phyloP scores from a whole-genome alignment of 2,888 invertebrate species.

The Bibio marci region DNA sequence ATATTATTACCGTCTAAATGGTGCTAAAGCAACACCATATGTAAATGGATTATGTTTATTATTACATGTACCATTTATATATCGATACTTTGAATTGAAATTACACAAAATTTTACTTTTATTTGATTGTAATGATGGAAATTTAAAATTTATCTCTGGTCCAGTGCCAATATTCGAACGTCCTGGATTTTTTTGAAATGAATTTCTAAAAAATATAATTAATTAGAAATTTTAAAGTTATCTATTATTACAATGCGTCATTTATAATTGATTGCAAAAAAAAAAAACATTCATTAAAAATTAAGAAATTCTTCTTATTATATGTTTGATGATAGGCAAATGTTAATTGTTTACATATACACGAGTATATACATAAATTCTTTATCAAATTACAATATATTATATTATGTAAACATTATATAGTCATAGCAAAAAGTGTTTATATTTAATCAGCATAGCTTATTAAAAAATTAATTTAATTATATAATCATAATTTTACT shows the following conservation, averaged over 20 bases:
- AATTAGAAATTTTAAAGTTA: slow-evolving; percentile 5
- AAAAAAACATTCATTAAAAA: slow-evolving; percentile 10
- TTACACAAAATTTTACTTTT: too few relatives aligned
- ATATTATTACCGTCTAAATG: slow-evolving; percentile 39
- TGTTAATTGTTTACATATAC: too few relatives aligned
- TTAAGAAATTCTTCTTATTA: too few relatives aligned
- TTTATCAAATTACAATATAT: too few relatives aligned
- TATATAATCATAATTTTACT: too few relatives aligned
- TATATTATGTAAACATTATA: too few relatives aligned
- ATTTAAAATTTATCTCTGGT: slow-evolving; percentile 19
- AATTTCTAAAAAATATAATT: not conserved
- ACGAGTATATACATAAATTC: too few relatives aligned
- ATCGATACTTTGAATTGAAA: slow-evolving; percentile 38
- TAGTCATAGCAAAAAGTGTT: too few relatives aligned
- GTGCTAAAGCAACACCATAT: slow-evolving; percentile 56
- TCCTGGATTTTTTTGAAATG: slow-evolving; percentile 2
- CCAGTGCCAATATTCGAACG: slow-evolving; percentile 26
- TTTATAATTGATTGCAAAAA: slow-evolving; percentile 16
- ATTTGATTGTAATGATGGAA: slow-evolving; percentile 16
- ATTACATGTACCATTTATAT: slow-evolving; percentile 61
- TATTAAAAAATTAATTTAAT: too few relatives aligned
- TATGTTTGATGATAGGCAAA: too few relatives aligned
- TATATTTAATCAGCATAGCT: too few relatives aligned
- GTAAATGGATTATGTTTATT: slow-evolving; percentile 42
- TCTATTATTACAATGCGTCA: slow-evolving; percentile 4